phyloP scores from a whole-genome alignment of 2,888 invertebrate genomes.

The Drosophila incognita region DNA sequence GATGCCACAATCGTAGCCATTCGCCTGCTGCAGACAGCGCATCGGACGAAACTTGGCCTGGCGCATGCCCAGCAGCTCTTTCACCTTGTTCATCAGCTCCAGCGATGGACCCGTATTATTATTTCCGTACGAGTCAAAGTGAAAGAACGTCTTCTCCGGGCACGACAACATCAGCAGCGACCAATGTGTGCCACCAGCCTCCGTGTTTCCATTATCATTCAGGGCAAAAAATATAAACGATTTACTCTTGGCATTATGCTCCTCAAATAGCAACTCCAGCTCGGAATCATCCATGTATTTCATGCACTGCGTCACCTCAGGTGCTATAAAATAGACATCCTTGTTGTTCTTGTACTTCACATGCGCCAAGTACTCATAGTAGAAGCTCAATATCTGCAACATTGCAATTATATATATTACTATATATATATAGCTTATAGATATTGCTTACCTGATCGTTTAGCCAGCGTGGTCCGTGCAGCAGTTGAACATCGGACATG shows the following conservation, averaged over 20 bases:
- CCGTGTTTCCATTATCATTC: conserved; percentile 91
- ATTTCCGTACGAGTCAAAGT: conserved; percentile 91
- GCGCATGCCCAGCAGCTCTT: conserved; percentile 83
- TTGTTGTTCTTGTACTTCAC: conserved; percentile 87
- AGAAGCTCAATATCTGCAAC: conserved; percentile 90
- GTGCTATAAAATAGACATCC: conserved; percentile 91
- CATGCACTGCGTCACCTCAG: conserved; percentile 92
- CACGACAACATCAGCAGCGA: conserved; percentile 92
- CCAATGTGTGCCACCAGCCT: conserved; percentile 96
- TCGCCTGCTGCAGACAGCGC: conserved; percentile 91
- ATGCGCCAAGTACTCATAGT: conserved; percentile 94
- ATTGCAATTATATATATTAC: neutral
- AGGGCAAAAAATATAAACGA: conserved; percentile 94
- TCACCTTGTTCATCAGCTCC: conserved; percentile 87
- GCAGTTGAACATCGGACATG: conserved; percentile 91
- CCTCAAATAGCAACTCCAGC: conserved; percentile 89
- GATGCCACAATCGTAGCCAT: conserved; percentile 96
- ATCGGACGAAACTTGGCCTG: conserved; percentile 86
- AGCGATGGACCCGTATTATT: conserved; percentile 89
- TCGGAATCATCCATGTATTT: conserved; percentile 91
- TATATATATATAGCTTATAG: neutral
- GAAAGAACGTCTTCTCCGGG: conserved; percentile 90
- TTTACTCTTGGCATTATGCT: conserved; percentile 88
- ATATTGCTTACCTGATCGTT: conserved; percentile 88
- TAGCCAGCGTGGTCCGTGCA: conserved; percentile 93